Percentiles rank a stretch among this genome's conserved stretches.
Conservation (phyloP, 2,888 invertebrate genomes). For the Macaria liturata region DNA sequence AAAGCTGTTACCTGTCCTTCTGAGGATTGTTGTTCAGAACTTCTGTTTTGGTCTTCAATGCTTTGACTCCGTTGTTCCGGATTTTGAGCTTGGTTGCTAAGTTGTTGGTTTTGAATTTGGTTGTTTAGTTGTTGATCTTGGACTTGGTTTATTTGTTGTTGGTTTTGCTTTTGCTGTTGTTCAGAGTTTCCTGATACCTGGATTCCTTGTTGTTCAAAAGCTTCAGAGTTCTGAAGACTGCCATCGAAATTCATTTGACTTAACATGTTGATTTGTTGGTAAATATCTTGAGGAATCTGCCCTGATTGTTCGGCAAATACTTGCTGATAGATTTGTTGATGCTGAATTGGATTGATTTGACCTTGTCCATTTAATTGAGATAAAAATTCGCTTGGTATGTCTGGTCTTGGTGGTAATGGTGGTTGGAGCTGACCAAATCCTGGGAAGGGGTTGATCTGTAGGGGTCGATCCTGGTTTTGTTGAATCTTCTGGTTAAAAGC, state of each 20-base stretch:
- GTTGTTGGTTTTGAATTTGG: slow-evolving; percentile 5
- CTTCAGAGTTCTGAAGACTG: slow-evolving; percentile 15
- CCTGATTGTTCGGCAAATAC: slow-evolving; percentile 22
- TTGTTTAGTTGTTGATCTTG: not conserved
- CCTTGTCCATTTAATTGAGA: slow-evolving; percentile 11
- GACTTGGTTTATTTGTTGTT: slow-evolving; percentile 11
- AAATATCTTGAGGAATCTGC: slow-evolving; percentile 28
- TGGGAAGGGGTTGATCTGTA: slow-evolving; percentile 6
- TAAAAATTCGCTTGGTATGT: slow-evolving; percentile 11
- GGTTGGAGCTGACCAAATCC: slow-evolving; percentile 7
- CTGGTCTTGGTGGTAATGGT: slow-evolving; percentile 5
- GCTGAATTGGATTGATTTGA: slow-evolving; percentile 17
- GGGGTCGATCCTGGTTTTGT: slow-evolving; percentile 4
- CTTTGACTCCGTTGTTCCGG: slow-evolving; percentile 12
- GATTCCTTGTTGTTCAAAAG: slow-evolving; percentile 2
- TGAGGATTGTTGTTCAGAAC: slow-evolving; percentile 7
- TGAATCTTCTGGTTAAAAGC: slow-evolving; percentile 11
- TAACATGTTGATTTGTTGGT: slow-evolving; percentile 28
- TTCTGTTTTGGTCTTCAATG: slow-evolving; percentile 16
- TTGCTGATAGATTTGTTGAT: slow-evolving; percentile 29
- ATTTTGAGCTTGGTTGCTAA: not conserved
- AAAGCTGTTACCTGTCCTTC: slow-evolving; percentile 16
- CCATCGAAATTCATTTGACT: slow-evolving; percentile 17
- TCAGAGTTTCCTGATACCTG: not conserved
- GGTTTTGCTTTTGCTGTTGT: slow-evolving; percentile 1